phyloP scores from a whole-genome alignment of 2,888 invertebrate species.

The Clusia tigrina region DNA sequence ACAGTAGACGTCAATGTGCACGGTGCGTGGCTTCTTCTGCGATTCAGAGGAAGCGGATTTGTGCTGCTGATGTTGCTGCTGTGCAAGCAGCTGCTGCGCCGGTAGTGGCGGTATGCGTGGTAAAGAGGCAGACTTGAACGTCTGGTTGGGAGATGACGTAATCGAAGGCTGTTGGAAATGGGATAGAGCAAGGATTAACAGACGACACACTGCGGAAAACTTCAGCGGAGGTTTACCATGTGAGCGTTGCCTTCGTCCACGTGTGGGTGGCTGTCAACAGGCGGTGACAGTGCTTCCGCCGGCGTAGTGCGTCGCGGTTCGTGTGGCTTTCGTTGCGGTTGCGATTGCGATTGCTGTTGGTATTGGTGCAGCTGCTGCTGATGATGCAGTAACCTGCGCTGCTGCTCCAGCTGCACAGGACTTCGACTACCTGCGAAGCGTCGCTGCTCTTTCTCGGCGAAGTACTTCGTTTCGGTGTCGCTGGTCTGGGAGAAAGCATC shows the following conservation, averaged over 20 bases:
- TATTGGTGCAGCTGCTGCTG: too few species aligned
- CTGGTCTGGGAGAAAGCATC: constrained; percentile 64
- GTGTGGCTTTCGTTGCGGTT: constrained; percentile 43
- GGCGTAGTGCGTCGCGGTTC: constrained; percentile 58
- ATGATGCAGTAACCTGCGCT: constrained; percentile 20
- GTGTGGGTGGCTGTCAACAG: constrained; percentile 39
- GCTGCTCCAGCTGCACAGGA: constrained; percentile 40
- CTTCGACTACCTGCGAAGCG: constrained; percentile 40
- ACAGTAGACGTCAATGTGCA: constrained; percentile 79
- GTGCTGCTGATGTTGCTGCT: constrained; percentile 23
- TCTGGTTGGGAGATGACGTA: constrained; percentile 45
- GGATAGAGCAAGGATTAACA: background rate
- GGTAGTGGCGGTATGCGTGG: constrained; percentile 52
- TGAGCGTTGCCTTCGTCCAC: constrained; percentile 61
- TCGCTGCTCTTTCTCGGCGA: constrained; percentile 37
- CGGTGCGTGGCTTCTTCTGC: constrained; percentile 69
- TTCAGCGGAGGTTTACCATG: constrained; percentile 47
- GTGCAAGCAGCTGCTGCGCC: constrained; percentile 32
- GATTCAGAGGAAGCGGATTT: constrained; percentile 34
- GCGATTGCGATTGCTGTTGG: constrained; percentile 37
- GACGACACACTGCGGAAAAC: background rate
- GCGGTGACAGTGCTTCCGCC: constrained; percentile 47
- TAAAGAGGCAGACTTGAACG: constrained; percentile 58
- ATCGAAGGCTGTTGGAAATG: constrained; percentile 37
- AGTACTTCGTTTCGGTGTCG: constrained; percentile 55